Evolutionary conservation across 2,113 vertebrate genomes (phyloP).

Genomic region (Serilophus lunatus): DNA sequence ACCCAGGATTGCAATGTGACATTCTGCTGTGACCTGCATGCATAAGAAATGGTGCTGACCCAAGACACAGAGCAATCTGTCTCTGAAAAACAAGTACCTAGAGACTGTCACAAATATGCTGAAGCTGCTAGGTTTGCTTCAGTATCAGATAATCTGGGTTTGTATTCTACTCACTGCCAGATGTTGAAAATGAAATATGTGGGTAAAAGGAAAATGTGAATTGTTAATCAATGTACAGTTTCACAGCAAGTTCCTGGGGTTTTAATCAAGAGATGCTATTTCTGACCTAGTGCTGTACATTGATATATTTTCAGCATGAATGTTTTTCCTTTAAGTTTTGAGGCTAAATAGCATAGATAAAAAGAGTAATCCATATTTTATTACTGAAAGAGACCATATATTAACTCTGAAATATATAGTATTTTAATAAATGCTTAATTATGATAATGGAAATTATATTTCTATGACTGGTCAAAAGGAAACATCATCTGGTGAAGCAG

Average conservation of each 20-base stretch:
- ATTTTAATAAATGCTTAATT: conserved; percentile 59
- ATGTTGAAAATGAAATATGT: background rate
- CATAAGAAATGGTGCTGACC: conserved; percentile 68
- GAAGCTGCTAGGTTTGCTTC: background rate
- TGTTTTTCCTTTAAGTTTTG: conserved; percentile 56
- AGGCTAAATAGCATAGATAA: background rate
- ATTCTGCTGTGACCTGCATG: conserved; percentile 52
- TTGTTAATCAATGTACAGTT: conserved; percentile 30
- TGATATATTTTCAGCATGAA: conserved; percentile 62
- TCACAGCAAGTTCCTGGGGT: background rate
- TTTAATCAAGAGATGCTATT: conserved; percentile 31
- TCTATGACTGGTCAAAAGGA: conserved; percentile 26
- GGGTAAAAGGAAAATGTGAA: background rate
- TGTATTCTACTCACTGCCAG: conserved; percentile 71
- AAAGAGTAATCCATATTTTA: conserved; percentile 63
- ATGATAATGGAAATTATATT: conserved; percentile 46
- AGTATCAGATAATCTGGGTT: background rate
- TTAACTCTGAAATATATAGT: conserved; percentile 42
- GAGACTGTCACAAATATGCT: background rate
- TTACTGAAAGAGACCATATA: conserved; percentile 56
- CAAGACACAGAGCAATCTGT: background rate
- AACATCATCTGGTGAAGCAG: conserved; percentile 27
- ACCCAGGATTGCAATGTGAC: conserved; percentile 40
- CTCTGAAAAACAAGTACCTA: background rate
- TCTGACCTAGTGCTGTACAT: conserved; percentile 60